phyloP scores from a whole-genome alignment of 2,888 invertebrate genomes.

The Sinhomidia bicolor region DNA sequence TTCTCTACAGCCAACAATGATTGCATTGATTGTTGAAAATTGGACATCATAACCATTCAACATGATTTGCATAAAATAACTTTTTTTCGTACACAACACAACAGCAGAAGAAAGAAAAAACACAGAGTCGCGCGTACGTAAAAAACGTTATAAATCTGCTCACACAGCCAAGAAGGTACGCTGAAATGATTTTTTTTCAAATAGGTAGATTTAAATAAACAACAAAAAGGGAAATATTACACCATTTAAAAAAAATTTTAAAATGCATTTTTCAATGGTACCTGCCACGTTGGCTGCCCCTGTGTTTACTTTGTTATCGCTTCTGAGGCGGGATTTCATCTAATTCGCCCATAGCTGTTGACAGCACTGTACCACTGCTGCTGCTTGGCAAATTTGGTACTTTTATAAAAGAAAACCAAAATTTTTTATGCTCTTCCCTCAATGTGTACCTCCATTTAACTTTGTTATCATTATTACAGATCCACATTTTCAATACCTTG shows the following conservation, averaged over 20 bases:
- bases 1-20: conserved; percentile 4
- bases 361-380: background rate
- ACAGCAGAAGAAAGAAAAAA: background rate
- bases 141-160: background rate
- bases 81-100: too few relatives aligned
- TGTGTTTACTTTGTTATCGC: conserved; percentile 75
- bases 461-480: conserved; percentile 2
- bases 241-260: conserved; percentile 56
- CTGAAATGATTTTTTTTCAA: background rate
- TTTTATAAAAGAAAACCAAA: background rate
- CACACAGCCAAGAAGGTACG: background rate
- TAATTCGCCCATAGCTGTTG: conserved; percentile 74
- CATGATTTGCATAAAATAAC: conserved; percentile 54
- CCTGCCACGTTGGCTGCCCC: conserved; percentile 64
- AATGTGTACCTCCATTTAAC: background rate
- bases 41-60: conserved; percentile 22
- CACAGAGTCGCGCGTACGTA: background rate
- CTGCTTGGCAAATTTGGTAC: conserved; percentile 13
- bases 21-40: conserved; percentile 47
- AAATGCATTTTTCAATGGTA: conserved; percentile 38
- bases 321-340: conserved; percentile 67
- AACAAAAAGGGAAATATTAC: background rate
- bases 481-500: background rate
- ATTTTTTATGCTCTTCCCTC: too few relatives aligned
- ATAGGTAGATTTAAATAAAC: conserved; percentile 42